phyloP scores from a whole-genome alignment of 2,797 vertebrate species.

The Percopsis omiscomaycus region DNA sequence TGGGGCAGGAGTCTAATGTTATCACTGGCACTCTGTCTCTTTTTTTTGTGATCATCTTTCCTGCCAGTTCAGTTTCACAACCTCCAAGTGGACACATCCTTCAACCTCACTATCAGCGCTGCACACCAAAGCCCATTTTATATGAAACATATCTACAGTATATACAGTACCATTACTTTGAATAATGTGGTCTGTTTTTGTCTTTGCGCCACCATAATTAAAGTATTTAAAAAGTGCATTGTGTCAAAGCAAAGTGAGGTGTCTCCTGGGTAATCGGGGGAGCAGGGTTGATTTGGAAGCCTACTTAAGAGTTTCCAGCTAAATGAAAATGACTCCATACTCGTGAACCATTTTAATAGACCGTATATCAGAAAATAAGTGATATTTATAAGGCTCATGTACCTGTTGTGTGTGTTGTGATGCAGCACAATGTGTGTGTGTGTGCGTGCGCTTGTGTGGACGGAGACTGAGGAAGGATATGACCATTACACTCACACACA shows the following conservation, averaged over 20 bases:
- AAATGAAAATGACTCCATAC: conserved; percentile 62
- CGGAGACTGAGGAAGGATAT: too few species aligned
- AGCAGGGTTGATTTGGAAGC: conserved; percentile 60
- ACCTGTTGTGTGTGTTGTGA: conserved; percentile 21
- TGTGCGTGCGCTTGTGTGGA: not conserved
- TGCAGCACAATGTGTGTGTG: conserved; percentile 5
- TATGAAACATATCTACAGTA: not conserved
- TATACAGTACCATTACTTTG: conserved; percentile 10
- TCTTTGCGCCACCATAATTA: conserved; percentile 41
- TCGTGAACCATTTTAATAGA: conserved; percentile 57
- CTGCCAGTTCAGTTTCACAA: conserved; percentile 52
- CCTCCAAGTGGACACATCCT: conserved; percentile 59
- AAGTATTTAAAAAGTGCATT: conserved; percentile 49
- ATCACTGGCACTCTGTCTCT: conserved; percentile 61
- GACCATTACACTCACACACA: not conserved
- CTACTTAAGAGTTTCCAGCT: conserved; percentile 52
- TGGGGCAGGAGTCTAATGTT: conserved; percentile 58
- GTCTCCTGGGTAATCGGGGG: conserved; percentile 58
- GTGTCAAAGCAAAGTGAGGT: conserved; percentile 24
- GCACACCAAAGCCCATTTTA: not conserved
- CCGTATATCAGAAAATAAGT: conserved; percentile 39
- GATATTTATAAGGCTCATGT: conserved; percentile 37
- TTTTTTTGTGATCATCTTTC: conserved; percentile 30
- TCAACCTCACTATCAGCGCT: conserved; percentile 56
- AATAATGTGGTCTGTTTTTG: conserved; percentile 37